These are phyloP conservation scores for Loripinus fragilis DNA, from an alignment of 2,888 invertebrate species.

Conservation along the genomic window DNA sequence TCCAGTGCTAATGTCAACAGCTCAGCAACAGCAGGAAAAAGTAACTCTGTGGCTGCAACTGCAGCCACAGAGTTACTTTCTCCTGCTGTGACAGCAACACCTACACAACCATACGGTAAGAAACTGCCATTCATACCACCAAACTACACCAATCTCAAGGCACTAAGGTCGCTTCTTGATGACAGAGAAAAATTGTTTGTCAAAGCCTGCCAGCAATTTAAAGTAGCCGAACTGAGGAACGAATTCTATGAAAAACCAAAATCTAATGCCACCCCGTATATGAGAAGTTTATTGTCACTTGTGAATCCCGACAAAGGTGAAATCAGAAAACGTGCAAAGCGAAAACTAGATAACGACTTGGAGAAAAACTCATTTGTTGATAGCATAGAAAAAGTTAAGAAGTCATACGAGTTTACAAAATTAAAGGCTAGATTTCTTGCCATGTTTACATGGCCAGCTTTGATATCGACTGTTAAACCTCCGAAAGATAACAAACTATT, in stretches of 20 bases:
- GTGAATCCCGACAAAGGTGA: not conserved
- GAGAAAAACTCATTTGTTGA: not conserved
- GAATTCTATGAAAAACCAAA: constrained; percentile 32
- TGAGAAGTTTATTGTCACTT: not conserved
- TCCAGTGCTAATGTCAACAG: no score
- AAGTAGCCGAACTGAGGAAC: constrained; percentile 27
- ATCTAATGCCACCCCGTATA: not conserved
- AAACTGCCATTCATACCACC: constrained; percentile 52
- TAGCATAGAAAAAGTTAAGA: constrained; percentile 1
- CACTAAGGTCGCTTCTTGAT: constrained; percentile 38
- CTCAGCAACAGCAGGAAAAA: no score
- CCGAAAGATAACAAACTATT: constrained; percentile 22
- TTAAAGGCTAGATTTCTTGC: constrained; percentile 71
- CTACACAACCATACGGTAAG: constrained; percentile 28
- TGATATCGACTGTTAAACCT: constrained; percentile 68
- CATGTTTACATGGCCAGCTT: constrained; percentile 75
- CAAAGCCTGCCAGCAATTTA: constrained; percentile 41
- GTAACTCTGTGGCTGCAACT: no score
- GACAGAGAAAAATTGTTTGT: constrained; percentile 44
- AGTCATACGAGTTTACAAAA: constrained; percentile 35
- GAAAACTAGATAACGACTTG: not conserved
- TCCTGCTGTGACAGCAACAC: not conserved
- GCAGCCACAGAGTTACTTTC: no score
- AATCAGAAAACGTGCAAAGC: not conserved
- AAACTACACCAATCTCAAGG: constrained; percentile 41